These are phyloP conservation scores for Psylliodes chrysocephalus DNA, from an alignment of 2,888 invertebrate species.

Conservation along the genomic window DNA sequence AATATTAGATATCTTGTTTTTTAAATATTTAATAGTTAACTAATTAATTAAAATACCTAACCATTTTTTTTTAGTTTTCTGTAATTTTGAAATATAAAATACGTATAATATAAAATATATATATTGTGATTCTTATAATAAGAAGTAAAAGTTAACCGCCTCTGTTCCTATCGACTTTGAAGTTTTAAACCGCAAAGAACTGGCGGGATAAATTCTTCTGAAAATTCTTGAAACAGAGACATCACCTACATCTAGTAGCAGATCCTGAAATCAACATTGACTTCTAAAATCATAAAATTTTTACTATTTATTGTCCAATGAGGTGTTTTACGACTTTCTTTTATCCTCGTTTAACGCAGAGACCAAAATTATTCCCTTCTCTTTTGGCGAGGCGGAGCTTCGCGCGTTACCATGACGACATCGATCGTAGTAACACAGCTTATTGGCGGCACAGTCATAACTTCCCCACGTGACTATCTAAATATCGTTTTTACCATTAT, in stretches of 20 bases:
- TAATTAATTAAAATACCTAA: too few species aligned
- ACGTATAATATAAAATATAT: too few species aligned
- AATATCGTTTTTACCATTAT: slow-evolving; percentile 59
- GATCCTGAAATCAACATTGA: slow-evolving; percentile 62
- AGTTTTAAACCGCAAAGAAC: background rate
- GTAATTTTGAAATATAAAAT: too few species aligned
- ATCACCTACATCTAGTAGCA: slow-evolving; percentile 65
- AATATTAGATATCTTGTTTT: too few species aligned
- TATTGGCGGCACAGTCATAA: slow-evolving; percentile 58
- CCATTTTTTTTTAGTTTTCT: too few species aligned
- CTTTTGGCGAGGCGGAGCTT: slow-evolving; percentile 53
- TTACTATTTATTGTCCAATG: slow-evolving; percentile 65
- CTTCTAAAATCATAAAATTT: slow-evolving; percentile 63
- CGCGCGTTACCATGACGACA: slow-evolving; percentile 63
- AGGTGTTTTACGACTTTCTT: slow-evolving; percentile 56
- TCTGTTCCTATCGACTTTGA: too few species aligned
- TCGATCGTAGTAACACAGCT: slow-evolving; percentile 52
- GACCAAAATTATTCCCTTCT: slow-evolving; percentile 43
- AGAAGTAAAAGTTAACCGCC: too few species aligned
- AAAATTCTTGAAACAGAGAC: slow-evolving; percentile 52
- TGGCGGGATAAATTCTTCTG: slow-evolving; percentile 21
- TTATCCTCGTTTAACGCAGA: slow-evolving; percentile 50
- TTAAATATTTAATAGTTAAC: too few species aligned
- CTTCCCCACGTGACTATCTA: slow-evolving; percentile 58
- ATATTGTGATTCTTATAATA: too few species aligned